A percentile compares a stretch with the other conserved stretches of the same genome.
Conservation (phyloP, 2,888 invertebrate genomes). For the Leptinotarsa haldemani region DNA sequence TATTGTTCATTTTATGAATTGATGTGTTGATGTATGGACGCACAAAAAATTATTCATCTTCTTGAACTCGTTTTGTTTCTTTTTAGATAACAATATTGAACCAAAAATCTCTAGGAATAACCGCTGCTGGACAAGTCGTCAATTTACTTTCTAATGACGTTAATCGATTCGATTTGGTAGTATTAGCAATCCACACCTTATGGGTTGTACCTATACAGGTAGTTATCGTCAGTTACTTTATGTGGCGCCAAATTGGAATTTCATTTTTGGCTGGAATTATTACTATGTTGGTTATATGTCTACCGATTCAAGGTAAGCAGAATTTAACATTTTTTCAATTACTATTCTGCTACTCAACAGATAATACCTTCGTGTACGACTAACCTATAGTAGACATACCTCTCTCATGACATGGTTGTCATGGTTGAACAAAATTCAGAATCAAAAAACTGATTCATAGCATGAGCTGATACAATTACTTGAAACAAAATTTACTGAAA, state of each 20-base stretch:
- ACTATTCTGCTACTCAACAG: neutral
- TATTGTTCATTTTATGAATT: no score
- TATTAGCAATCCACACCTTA: constrained; percentile 78
- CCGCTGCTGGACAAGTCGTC: constrained; percentile 84
- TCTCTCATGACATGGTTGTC: no score
- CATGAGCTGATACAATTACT: no score
- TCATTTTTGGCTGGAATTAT: constrained; percentile 73
- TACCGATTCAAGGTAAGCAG: constrained; percentile 67
- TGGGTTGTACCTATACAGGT: constrained; percentile 85
- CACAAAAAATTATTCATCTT: no score
- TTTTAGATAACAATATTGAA: constrained; percentile 72
- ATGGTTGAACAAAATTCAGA: no score
- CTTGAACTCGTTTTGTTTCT: neutral
- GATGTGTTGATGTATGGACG: no score
- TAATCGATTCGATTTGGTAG: constrained; percentile 79
- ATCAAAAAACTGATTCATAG: no score
- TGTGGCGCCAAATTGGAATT: constrained; percentile 70
- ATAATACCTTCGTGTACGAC: neutral
- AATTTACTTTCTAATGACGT: constrained; percentile 89
- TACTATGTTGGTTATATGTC: constrained; percentile 67
- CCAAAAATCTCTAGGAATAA: constrained; percentile 79
- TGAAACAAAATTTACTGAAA: no score
- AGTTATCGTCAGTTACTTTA: constrained; percentile 71
- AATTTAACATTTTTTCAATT: neutral
- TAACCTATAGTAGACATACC: neutral